Evolutionary conservation across 2,797 vertebrate genomes (phyloP).

Genomic region (Urocyon cinereoargenteus): DNA sequence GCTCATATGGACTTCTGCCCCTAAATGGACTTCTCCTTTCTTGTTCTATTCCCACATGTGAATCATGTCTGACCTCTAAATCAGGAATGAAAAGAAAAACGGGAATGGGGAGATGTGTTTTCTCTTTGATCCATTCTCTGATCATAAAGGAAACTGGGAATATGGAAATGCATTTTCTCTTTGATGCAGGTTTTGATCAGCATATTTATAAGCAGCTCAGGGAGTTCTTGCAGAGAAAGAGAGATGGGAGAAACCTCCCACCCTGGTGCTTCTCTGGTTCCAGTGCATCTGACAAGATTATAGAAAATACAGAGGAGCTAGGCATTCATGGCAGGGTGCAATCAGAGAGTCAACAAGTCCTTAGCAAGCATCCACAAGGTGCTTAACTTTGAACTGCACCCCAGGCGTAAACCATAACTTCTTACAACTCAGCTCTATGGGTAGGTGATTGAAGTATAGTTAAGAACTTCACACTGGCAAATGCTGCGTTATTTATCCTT

Average conservation of each 20-base stretch:
- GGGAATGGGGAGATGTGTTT: conserved; percentile 56
- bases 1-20: background rate
- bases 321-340: conserved; percentile 22
- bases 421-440: background rate
- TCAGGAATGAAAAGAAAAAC: conserved; percentile 64
- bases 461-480: conserved; percentile 60
- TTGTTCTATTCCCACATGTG: background rate
- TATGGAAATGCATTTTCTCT: conserved; percentile 80
- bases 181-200: conserved; percentile 82
- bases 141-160: conserved; percentile 74
- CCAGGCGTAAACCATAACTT: background rate
- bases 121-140: conserved; percentile 80
- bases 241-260: conserved; percentile 49
- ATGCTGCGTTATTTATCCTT: conserved; percentile 43
- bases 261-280: conserved; percentile 27
- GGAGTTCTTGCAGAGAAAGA: conserved; percentile 66
- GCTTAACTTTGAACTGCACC: conserved; percentile 52
- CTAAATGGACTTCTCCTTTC: background rate
- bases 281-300: conserved; percentile 63
- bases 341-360: conserved; percentile 67
- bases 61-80: conserved; percentile 48
- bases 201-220: conserved; percentile 75
- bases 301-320: conserved; percentile 34
- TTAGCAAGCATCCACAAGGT: background rate
- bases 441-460: conserved; percentile 59